phyloP scores from a whole-genome alignment of 1,140 invertebrate species.

The Elymnias hypermnestra region DNA sequence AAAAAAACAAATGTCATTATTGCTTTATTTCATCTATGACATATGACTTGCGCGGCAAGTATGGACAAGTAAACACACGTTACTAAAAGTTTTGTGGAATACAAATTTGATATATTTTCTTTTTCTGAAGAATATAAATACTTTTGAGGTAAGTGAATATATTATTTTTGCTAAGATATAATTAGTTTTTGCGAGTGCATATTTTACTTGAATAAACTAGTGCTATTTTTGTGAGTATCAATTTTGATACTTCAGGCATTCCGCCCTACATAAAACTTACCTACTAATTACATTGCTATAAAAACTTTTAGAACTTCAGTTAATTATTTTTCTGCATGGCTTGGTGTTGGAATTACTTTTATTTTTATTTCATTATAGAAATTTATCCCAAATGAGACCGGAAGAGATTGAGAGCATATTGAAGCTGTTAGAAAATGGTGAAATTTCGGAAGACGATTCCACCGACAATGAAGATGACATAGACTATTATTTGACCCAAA shows the following conservation, averaged over 20 bases:
- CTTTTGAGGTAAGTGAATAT: no score
- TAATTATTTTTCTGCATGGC: constrained; percentile 40
- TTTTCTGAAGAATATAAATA: constrained; percentile 37
- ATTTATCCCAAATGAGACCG: constrained; percentile 44
- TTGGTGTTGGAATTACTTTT: constrained; percentile 41
- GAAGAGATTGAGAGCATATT: constrained; percentile 38
- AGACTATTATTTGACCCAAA: constrained; percentile 42
- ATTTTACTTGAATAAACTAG: constrained; percentile 9
- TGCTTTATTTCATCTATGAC: no score
- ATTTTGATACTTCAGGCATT: constrained; percentile 50
- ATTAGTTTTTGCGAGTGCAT: no score
- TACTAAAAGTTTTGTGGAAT: constrained; percentile 42
- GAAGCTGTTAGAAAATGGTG: constrained; percentile 8
- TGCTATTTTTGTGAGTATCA: constrained; percentile 45
- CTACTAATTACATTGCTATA: constrained; percentile 41
- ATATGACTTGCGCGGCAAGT: no score
- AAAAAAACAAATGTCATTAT: no score
- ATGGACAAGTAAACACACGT: no score
- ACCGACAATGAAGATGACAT: constrained; percentile 45
- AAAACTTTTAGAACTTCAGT: constrained; percentile 36
- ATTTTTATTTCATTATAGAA: constrained; percentile 42
- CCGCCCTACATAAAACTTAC: constrained; percentile 42
- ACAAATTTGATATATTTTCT: constrained; percentile 40
- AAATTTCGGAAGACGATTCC: constrained; percentile 17
- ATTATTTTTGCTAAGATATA: no score